A percentile compares a stretch with the other conserved stretches of the same genome.
These are phyloP conservation scores for Pachliopta kotzebuea DNA, from an alignment of 2,888 invertebrate genomes.

Conservation along the genomic window DNA sequence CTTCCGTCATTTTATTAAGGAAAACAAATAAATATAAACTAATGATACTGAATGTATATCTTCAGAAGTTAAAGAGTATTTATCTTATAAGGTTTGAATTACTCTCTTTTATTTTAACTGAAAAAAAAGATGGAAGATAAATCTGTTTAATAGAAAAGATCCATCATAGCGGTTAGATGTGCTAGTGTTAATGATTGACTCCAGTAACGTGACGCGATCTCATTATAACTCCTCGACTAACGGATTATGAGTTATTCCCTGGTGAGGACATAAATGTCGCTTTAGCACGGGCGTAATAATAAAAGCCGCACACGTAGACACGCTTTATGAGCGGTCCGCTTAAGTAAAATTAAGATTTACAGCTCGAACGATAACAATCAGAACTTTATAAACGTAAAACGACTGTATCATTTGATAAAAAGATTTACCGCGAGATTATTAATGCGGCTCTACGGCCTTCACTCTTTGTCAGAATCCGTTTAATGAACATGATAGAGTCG, in stretches of 20 bases:
- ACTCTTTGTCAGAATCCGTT: conserved; percentile 22
- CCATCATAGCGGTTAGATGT: not conserved
- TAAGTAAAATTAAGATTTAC: conserved; percentile 13
- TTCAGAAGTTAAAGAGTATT: too few species aligned
- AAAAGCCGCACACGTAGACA: conserved; percentile 15
- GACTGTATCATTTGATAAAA: conserved; percentile 12
- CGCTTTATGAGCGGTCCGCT: conserved; percentile 3
- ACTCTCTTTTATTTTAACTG: too few species aligned
- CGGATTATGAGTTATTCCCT: not conserved
- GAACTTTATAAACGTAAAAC: conserved; percentile 11
- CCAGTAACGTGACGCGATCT: not conserved
- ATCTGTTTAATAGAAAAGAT: not conserved
- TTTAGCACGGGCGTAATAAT: not conserved
- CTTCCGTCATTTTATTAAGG: too few species aligned
- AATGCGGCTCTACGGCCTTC: conserved; percentile 14
- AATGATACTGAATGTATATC: too few species aligned
- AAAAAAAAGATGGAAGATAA: too few species aligned
- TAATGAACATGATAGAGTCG: conserved; percentile 27
- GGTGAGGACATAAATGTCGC: not conserved
- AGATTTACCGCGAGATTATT: conserved; percentile 14
- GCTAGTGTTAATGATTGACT: not conserved
- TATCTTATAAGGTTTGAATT: too few species aligned
- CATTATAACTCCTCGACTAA: not conserved
- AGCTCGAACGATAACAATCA: conserved; percentile 11
- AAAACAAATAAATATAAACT: too few species aligned